Evolutionary conservation across 2,797 vertebrate species (phyloP).

Genomic region (Carapus acus): DNA sequence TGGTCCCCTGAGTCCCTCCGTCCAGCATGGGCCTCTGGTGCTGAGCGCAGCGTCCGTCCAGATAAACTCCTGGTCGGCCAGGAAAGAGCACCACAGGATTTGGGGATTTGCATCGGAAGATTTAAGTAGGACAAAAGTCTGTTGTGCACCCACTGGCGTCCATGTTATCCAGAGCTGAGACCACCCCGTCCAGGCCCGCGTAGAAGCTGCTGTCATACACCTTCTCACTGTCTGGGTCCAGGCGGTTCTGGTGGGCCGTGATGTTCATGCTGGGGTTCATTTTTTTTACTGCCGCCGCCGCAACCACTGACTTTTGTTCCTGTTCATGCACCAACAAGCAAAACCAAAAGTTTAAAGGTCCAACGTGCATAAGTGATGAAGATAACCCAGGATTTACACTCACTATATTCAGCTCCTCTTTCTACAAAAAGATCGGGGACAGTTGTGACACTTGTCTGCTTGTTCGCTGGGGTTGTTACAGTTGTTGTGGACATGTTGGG

Average conservation of each 20-base stretch:
- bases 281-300: constrained; percentile 62
- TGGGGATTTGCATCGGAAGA: neutral
- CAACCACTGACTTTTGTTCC: constrained; percentile 79
- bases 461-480: neutral
- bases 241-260: constrained; percentile 67
- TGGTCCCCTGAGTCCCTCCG: constrained; percentile 75
- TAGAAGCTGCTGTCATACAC: constrained; percentile 78
- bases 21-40: constrained; percentile 79
- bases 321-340: constrained; percentile 46
- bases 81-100: no score
- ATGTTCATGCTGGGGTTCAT: constrained; percentile 80
- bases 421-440: no score
- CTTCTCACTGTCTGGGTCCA: constrained; percentile 74
- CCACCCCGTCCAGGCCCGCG: constrained; percentile 70
- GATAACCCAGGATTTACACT: neutral
- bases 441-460: no score
- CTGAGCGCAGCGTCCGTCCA: constrained; percentile 73
- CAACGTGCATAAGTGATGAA: neutral
- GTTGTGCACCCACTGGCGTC: constrained; percentile 75
- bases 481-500: constrained; percentile 16
- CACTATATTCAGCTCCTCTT: no score
- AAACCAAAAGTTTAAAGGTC: no score
- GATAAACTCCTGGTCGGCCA: constrained; percentile 72
- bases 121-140: neutral
- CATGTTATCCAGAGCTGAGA: constrained; percentile 81